Conservation (phyloP, 2,888 invertebrate genomes). For the Corbicula japonica region DNA sequence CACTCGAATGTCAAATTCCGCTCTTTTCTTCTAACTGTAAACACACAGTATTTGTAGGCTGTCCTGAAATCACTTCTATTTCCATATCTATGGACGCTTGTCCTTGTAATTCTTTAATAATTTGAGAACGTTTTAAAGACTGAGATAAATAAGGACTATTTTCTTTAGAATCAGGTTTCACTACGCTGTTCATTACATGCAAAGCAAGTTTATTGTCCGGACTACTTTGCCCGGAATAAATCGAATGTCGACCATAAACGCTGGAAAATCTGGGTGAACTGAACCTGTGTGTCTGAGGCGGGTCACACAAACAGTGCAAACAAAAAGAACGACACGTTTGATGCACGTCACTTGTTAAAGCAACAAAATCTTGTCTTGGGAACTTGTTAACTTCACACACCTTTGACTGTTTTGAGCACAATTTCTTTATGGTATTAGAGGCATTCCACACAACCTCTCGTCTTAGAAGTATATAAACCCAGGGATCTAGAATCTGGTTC, state of each 20-base stretch:
- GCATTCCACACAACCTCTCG: slow-evolving; percentile 70
- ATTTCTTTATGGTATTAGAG: slow-evolving; percentile 50
- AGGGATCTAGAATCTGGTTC: too few species aligned
- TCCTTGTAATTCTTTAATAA: neutral
- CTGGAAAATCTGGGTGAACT: slow-evolving; percentile 12
- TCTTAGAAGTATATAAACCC: too few species aligned
- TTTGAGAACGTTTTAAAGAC: neutral
- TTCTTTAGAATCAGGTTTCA: neutral
- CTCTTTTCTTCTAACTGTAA: too few species aligned
- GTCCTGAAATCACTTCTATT: too few species aligned
- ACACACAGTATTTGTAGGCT: too few species aligned
- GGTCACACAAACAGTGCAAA: slow-evolving; percentile 70
- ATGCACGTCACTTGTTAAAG: slow-evolving; percentile 31
- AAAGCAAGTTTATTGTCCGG: slow-evolving; percentile 2
- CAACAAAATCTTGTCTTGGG: neutral
- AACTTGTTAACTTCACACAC: neutral
- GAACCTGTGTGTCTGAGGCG: slow-evolving; percentile 43
- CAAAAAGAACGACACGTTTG: slow-evolving; percentile 64
- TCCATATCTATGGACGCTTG: slow-evolving; percentile 3
- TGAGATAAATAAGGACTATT: neutral
- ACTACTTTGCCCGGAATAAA: neutral
- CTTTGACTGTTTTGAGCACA: slow-evolving; percentile 10
- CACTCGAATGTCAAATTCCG: too few species aligned
- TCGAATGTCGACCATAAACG: neutral
- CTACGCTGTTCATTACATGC: neutral